A percentile compares a stretch with the other conserved stretches of the same genome.
phyloP scores from a whole-genome alignment of 2,888 invertebrate species.

The Miltochrista miniata region DNA sequence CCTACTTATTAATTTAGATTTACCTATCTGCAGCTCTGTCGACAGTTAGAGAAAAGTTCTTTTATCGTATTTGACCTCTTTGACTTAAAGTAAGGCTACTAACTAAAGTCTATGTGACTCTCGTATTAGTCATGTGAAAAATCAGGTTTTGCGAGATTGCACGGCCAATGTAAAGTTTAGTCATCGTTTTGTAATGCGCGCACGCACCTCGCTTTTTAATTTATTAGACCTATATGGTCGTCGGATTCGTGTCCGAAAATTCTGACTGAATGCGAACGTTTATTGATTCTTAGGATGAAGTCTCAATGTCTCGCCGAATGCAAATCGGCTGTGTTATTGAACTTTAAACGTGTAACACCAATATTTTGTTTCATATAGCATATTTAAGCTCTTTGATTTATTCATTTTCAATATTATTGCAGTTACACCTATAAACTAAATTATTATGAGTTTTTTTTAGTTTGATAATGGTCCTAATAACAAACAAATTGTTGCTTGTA shows the following conservation, averaged over 20 bases:
- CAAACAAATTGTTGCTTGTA: no score
- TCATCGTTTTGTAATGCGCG: conserved; percentile 74
- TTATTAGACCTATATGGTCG: conserved; percentile 52
- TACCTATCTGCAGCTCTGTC: no score
- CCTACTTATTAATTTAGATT: no score
- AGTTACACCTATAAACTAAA: no score
- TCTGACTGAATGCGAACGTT: conserved; percentile 28
- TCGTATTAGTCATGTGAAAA: conserved; percentile 45
- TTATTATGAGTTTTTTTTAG: no score
- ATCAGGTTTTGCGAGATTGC: conserved; percentile 46
- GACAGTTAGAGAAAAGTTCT: no score
- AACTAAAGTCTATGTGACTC: conserved; percentile 6
- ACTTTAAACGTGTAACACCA: conserved; percentile 15
- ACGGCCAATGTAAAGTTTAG: conserved; percentile 51
- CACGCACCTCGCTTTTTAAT: conserved; percentile 62
- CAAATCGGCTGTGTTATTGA: conserved; percentile 38
- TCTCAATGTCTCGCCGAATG: conserved; percentile 31
- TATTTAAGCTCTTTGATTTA: no score
- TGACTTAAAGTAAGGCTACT: background rate
- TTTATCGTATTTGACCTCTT: no score
- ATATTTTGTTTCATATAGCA: conserved; percentile 7
- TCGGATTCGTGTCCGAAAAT: conserved; percentile 50
- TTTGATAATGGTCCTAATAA: background rate
- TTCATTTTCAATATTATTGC: no score
- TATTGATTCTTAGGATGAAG: conserved; percentile 38